Evolutionary conservation across 2,888 invertebrate genomes (phyloP).

Genomic region (Sphinx pinastri): DNA sequence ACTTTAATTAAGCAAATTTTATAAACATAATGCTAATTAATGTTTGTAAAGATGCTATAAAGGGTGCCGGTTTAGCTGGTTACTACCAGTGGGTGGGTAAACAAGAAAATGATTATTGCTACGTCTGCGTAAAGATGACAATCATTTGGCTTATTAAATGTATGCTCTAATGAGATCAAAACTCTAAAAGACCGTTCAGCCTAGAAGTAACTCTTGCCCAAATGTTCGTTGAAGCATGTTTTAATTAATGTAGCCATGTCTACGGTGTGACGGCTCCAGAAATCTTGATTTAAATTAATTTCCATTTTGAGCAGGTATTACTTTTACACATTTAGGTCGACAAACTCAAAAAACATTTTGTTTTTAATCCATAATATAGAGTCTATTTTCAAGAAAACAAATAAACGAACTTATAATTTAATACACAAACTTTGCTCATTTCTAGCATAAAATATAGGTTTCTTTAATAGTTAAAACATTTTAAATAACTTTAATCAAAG

Average conservation of each 20-base stretch:
- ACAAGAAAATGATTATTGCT: not conserved
- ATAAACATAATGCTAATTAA: not conserved
- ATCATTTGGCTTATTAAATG: no score
- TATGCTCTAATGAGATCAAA: no score
- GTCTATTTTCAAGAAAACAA: not conserved
- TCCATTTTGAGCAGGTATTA: no score
- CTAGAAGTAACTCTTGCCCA: no score
- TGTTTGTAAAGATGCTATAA: not conserved
- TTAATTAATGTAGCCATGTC: no score
- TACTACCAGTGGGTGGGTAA: not conserved
- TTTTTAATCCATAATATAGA: no score
- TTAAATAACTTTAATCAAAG: not conserved
- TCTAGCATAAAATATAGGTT: constrained; percentile 6
- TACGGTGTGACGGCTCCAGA: no score
- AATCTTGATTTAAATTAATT: no score
- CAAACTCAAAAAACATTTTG: no score
- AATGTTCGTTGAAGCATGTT: no score
- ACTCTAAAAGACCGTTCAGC: no score
- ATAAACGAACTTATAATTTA: constrained; percentile 12
- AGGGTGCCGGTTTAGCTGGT: not conserved
- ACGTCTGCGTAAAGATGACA: not conserved
- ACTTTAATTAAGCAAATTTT: constrained; percentile 10
- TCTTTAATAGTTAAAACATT: not conserved
- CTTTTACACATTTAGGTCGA: no score
- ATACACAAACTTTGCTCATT: constrained; percentile 9